phyloP scores from a whole-genome alignment of 2,888 invertebrate species.

The Oeneis ivallda region DNA sequence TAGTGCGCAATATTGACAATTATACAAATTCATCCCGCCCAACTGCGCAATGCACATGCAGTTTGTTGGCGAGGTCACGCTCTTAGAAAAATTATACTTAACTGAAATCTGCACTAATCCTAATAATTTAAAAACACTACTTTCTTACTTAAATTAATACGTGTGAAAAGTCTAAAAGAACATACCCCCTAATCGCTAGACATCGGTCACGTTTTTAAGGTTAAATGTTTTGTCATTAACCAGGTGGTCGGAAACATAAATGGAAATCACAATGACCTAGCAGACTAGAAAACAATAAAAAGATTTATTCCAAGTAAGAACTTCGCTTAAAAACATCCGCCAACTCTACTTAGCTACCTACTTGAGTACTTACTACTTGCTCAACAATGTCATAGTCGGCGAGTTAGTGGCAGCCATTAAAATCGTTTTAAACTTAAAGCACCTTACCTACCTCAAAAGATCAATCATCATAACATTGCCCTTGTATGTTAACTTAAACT shows the following conservation, averaged over 20 bases:
- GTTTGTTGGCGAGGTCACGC: no score
- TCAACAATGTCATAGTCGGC: background rate
- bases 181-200: background rate
- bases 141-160: no score
- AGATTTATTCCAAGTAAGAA: slow-evolving; percentile 10
- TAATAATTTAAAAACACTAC: no score
- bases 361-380: background rate
- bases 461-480: no score
- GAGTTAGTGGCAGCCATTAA: background rate
- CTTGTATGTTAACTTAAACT: no score
- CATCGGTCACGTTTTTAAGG: background rate
- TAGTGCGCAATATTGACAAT: no score
- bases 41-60: no score
- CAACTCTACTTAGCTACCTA: slow-evolving; percentile 13
- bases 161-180: background rate
- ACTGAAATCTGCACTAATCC: no score
- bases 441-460: no score
- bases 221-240: background rate
- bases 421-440: background rate
- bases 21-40: no score
- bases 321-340: slow-evolving; percentile 24
- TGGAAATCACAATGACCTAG: slow-evolving; percentile 14
- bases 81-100: no score
- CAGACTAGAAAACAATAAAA: slow-evolving; percentile 14
- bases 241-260: slow-evolving; percentile 8